Evolutionary conservation across 2,113 vertebrate species (phyloP).

Genomic region (Macheiramphus alcinus): DNA sequence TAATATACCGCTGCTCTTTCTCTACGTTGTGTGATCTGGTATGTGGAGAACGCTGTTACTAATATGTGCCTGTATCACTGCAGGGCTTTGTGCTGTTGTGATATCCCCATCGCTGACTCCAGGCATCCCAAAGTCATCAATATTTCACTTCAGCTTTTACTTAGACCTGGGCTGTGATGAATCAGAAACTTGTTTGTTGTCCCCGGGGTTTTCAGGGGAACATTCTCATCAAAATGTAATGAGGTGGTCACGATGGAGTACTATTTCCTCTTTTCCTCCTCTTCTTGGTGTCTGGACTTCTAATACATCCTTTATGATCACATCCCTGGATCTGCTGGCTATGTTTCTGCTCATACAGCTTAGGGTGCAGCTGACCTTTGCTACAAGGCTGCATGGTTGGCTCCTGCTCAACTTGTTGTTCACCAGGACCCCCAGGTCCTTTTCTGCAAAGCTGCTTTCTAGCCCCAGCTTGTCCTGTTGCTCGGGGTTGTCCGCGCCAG

Average conservation of each 20-base stretch:
- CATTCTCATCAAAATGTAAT: background rate
- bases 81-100: background rate
- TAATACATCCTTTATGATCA: too few relatives aligned
- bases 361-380: background rate
- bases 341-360: background rate
- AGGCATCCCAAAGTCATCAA: background rate
- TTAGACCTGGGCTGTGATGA: background rate
- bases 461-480: background rate
- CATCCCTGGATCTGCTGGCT: background rate
- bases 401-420: background rate
- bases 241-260: background rate
- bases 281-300: background rate
- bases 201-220: background rate
- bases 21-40: background rate
- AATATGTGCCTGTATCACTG: too few relatives aligned
- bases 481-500: background rate
- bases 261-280: background rate
- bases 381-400: background rate
- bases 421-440: background rate
- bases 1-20: background rate
- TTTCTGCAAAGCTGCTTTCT: background rate
- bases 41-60: accelerated
- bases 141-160: background rate
- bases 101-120: background rate
- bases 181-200: background rate